Evolutionary conservation across 1,140 invertebrate species (phyloP), one percentile per base, ranked within the genome.

Genomic region (Zaprionus gabonicus): DNA sequence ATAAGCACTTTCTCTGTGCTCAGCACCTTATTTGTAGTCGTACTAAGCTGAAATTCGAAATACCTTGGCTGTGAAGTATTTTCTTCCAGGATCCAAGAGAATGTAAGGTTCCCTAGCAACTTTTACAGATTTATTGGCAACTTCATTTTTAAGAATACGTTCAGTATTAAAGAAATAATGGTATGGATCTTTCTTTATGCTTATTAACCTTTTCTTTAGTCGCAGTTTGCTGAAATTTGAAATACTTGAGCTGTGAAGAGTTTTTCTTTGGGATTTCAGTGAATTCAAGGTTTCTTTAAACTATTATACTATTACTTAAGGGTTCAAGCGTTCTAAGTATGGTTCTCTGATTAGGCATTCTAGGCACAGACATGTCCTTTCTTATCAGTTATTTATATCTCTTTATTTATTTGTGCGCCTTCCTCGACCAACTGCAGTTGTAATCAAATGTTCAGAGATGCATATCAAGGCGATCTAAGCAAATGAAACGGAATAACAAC

Each of bases 381-480:
- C 46, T 51, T 51, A 25, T 51, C 46, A 12, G 4, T 51, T 20
- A 23, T 51, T 25, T 25, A 12, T 25, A 20, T 51, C 46, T 51
- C 4, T 6, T 49, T 25, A 20, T 51, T 20, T 17, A 49, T 12
- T 49, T 20, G 4, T 49, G 9, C 9, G 23, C 17, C 46, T 23
- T 10, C 38, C 4, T 49, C 9, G 25, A 56, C 23, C 20, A 3
- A 58, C n/a, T 44, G 59, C 65, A 78, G 41, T 31, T 64, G 25
- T 69, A 81, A 84, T 85, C 74, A 81, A 84, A 78, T 78, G 71
- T 66, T 71, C 57, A 79, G 79, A 86, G 82, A 86, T 86, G 82
- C 76, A 82, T 86, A 86, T 86, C 82, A 80, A 86, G 72, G 46
- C 75, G 78, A 80, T 86, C 79, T 82, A 86, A 73, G 82, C 76